Evolutionary conservation across 2,113 vertebrate species (phyloP), one percentile per base, ranked within the genome.

Genomic region (Centrocercus urophasianus): DNA sequence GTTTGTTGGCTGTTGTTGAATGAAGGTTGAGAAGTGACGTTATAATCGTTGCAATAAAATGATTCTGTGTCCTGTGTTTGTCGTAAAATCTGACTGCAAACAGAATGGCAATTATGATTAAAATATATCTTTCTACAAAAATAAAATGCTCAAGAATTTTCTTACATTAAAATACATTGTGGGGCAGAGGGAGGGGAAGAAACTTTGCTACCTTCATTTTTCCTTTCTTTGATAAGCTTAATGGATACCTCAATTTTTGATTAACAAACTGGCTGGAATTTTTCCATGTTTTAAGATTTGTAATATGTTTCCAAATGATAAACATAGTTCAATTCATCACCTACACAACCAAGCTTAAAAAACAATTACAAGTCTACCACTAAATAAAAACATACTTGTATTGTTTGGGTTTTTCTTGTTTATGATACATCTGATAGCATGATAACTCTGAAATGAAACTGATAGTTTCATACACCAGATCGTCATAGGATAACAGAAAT

Each of bases 51-150:
- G 32, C 80, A 97, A 80, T 89, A 93, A 90, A 95, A 80, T 38
- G 59, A 10, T 74, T 70, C 86, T 12, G 1, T 72, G 54, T 76
- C 70, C 50, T 79, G 28, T 77, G 64, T 79, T 88, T 88, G 61
- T 83, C 82, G 61, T 86, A 88, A 73, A 83, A 67, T 61, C 84
- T 93, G 82, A 91, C 76, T 78, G 73, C 28, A 11, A 96, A 84
- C 32, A 79, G 74, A 97, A 83, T 20, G 19, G 43, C 86, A 92
- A 86, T 94, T 93, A 94, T 80, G 36, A 86, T 91, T 92, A 93
- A 90, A 97, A 88, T 90, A 72, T 75, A 95, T 71, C 67, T 96
- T 95, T 97, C 21, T 83, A 95, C 84, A 89, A 95, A 96, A 96
- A 47, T 56, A 91, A 54, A 65, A 84, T 42, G 75, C 72, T 96